Percentiles rank a stretch among this genome's conserved stretches.
phyloP scores from a whole-genome alignment of 2,113 vertebrate species.

The Diglossa brunneiventris region DNA sequence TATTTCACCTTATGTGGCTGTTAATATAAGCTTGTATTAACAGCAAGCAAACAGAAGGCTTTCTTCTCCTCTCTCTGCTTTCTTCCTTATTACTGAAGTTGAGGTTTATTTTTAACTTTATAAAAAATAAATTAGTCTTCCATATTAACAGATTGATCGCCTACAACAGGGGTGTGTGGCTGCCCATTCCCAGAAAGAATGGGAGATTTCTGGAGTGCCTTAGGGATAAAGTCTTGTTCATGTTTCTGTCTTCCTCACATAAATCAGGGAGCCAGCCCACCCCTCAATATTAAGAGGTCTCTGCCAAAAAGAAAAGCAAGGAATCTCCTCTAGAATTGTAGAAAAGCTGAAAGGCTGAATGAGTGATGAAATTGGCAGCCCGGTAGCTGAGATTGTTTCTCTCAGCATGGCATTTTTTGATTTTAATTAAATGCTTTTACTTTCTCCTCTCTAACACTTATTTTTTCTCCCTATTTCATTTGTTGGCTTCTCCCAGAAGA shows the following conservation, averaged over 20 bases:
- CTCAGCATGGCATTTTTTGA: background rate
- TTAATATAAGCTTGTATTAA: background rate
- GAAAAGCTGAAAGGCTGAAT: background rate
- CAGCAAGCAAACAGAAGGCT: background rate
- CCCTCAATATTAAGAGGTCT: background rate
- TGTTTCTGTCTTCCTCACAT: background rate
- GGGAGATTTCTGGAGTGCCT: background rate
- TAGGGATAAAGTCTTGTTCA: background rate
- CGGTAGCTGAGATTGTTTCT: background rate
- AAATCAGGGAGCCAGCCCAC: background rate
- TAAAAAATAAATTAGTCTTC: background rate
- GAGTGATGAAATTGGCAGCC: background rate
- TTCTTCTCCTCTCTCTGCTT: background rate
- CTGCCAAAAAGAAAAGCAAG: background rate
- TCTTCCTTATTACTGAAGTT: background rate
- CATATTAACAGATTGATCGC: background rate
- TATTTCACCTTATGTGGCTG: background rate
- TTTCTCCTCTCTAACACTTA: background rate
- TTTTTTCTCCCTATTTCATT: background rate
- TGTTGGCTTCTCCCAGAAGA: background rate
- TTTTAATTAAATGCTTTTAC: background rate
- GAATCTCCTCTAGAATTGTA: background rate
- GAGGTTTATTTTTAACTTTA: background rate
- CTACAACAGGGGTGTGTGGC: background rate
- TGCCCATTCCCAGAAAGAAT: background rate